These are phyloP conservation scores for Fragum whitleyi DNA, from an alignment of 2,888 invertebrate species.

Conservation along the genomic window DNA sequence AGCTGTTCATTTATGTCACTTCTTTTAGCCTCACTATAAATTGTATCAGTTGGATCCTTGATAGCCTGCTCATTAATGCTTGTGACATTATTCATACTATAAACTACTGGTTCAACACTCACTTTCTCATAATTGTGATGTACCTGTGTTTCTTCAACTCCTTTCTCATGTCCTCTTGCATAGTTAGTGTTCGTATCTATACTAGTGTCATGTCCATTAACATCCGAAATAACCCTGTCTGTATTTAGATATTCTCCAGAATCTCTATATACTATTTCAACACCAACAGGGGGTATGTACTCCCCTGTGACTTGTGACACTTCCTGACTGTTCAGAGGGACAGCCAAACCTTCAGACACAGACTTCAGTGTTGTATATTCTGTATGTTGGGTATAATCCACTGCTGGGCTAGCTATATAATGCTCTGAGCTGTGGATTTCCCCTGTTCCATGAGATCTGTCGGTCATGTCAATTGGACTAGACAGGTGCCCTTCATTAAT, in stretches of 20 bases:
- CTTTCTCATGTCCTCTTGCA: too few relatives aligned
- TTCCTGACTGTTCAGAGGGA: background rate
- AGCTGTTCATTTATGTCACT: background rate
- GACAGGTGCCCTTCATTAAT: constrained; percentile 1
- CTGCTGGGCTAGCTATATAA: background rate
- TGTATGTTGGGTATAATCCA: background rate
- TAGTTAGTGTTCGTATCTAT: background rate
- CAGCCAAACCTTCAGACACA: background rate
- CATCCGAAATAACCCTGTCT: background rate
- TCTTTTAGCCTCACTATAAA: background rate
- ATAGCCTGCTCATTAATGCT: too few relatives aligned
- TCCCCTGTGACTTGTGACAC: background rate
- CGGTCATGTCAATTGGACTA: background rate
- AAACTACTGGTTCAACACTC: too few relatives aligned
- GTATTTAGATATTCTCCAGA: background rate
- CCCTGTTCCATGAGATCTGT: background rate
- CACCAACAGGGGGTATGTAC: background rate
- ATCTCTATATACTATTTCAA: background rate
- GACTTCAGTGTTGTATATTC: background rate
- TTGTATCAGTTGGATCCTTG: too few relatives aligned
- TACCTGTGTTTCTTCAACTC: too few relatives aligned
- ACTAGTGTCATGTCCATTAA: background rate
- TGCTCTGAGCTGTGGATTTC: background rate
- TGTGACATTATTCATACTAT: too few relatives aligned
- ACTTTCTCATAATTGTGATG: too few relatives aligned